These are phyloP conservation scores for Pyrrhosoma nymphula DNA, from an alignment of 2,888 invertebrate genomes.

Conservation along the genomic window DNA sequence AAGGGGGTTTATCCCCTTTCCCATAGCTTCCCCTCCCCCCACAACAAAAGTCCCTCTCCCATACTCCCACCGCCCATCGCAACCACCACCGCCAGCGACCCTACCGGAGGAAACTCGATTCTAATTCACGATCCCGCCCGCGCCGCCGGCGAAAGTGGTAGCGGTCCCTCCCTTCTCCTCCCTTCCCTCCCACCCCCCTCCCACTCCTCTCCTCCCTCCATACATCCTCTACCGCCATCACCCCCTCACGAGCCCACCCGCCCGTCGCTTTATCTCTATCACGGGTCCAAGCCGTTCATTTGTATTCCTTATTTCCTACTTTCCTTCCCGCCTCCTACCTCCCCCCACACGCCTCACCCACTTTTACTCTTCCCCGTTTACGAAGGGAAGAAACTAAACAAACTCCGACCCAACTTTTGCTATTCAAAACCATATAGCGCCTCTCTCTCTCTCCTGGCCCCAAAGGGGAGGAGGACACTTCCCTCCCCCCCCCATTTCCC, in stretches of 20 bases:
- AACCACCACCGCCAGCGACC: background rate
- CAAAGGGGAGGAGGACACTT: background rate
- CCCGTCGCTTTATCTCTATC: constrained; percentile 29
- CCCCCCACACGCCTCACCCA: background rate
- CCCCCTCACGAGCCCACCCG: background rate
- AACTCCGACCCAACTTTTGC: constrained; percentile 15
- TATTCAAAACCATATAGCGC: background rate
- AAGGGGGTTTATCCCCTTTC: background rate
- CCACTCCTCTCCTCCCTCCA: background rate
- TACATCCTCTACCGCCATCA: background rate
- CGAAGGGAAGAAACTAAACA: constrained; percentile 10
- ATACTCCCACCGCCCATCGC: background rate
- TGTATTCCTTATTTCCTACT: background rate
- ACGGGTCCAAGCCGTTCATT: constrained; percentile 8
- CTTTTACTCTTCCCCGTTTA: background rate
- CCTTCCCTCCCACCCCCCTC: background rate
- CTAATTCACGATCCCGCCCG: background rate
- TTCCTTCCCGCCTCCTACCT: background rate
- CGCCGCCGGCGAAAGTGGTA: background rate
- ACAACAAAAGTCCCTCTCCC: background rate
- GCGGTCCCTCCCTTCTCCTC: background rate
- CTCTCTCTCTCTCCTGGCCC: background rate
- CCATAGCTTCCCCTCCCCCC: background rate
- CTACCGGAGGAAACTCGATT: constrained; percentile 17
- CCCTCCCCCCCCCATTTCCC: background rate